These are phyloP conservation scores for Holothuria scabra DNA, from an alignment of 53 echinoderm and acorn worm species.

Conservation along the genomic window DNA sequence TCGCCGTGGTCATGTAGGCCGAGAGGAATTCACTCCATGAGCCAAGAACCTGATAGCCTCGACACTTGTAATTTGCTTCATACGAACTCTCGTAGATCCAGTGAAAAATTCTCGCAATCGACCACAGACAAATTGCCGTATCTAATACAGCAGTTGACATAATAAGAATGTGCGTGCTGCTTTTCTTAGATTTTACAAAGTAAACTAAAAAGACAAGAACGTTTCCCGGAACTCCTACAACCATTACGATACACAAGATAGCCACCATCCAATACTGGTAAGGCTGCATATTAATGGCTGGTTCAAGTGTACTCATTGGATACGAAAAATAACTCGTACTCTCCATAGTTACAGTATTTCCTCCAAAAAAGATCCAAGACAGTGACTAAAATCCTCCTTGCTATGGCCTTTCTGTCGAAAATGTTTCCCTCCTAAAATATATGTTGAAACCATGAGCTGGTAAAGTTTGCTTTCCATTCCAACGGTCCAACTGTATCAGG, in stretches of 20 bases:
- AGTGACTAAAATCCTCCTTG: too few relatives aligned
- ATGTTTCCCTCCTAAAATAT: too few relatives aligned
- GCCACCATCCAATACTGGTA: constrained; percentile 66
- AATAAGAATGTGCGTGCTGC: constrained; percentile 68
- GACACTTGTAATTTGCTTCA: constrained; percentile 48
- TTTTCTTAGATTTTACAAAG: constrained; percentile 56
- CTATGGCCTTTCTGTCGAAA: too few relatives aligned
- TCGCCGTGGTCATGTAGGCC: constrained; percentile 73
- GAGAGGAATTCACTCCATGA: constrained; percentile 72
- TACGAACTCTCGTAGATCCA: constrained; percentile 72
- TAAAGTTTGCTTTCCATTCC: too few relatives aligned
- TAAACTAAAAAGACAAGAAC: constrained; percentile 67
- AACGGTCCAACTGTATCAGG: too few relatives aligned
- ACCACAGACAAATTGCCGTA: constrained; percentile 56
- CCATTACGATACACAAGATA: constrained; percentile 52
- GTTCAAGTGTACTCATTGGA: too few relatives aligned
- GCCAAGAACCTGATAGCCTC: constrained; percentile 61
- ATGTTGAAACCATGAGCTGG: too few relatives aligned
- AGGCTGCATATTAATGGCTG: background rate
- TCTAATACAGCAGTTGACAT: constrained; percentile 62
- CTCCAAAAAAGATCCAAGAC: too few relatives aligned
- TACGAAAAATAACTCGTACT: too few relatives aligned
- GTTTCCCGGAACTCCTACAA: constrained; percentile 76
- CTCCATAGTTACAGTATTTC: too few relatives aligned
- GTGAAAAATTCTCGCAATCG: constrained; percentile 59